These are phyloP conservation scores for Erinaceus europaeus DNA, from an alignment of 2,113 vertebrate species.

Conservation along the genomic window DNA sequence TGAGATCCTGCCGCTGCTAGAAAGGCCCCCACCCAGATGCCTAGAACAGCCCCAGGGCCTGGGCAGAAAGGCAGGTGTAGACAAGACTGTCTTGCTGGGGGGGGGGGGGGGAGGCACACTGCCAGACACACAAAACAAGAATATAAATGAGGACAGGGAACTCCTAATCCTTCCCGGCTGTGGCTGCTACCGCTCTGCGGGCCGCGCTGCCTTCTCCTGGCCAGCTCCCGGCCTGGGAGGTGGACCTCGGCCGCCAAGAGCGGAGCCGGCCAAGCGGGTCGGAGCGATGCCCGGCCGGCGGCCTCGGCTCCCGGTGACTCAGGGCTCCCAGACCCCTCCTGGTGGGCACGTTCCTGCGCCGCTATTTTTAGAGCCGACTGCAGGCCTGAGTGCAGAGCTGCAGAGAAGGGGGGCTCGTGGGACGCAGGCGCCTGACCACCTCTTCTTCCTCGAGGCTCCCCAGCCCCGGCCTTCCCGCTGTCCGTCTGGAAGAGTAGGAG, in stretches of 20 bases:
- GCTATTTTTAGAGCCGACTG: constrained; percentile 68
- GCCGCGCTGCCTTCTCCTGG: constrained; percentile 9
- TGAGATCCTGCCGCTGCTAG: neutral
- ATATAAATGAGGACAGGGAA: constrained; percentile 67
- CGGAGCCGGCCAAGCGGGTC: constrained; percentile 9
- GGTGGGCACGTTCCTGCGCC: constrained; percentile 28
- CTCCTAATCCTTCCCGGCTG: constrained; percentile 72
- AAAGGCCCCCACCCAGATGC: constrained; percentile 21
- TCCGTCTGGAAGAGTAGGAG: neutral
- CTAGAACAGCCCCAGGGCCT: neutral
- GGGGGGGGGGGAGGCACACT: neutral
- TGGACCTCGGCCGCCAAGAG: constrained; percentile 20
- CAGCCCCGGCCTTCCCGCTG: constrained; percentile 5
- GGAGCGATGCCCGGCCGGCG: neutral
- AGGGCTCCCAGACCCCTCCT: constrained; percentile 60
- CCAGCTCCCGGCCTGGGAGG: neutral
- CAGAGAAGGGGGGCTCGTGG: neutral
- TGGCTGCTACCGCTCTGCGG: constrained; percentile 41
- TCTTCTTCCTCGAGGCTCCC: neutral
- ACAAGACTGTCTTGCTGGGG: neutral
- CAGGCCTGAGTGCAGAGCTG: neutral
- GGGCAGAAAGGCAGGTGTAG: constrained; percentile 52
- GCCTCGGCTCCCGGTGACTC: constrained; percentile 51
- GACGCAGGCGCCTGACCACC: neutral
- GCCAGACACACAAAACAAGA: constrained; percentile 70